Evolutionary conservation across 2,797 vertebrate genomes (phyloP).

Genomic region (Ispidina picta): DNA sequence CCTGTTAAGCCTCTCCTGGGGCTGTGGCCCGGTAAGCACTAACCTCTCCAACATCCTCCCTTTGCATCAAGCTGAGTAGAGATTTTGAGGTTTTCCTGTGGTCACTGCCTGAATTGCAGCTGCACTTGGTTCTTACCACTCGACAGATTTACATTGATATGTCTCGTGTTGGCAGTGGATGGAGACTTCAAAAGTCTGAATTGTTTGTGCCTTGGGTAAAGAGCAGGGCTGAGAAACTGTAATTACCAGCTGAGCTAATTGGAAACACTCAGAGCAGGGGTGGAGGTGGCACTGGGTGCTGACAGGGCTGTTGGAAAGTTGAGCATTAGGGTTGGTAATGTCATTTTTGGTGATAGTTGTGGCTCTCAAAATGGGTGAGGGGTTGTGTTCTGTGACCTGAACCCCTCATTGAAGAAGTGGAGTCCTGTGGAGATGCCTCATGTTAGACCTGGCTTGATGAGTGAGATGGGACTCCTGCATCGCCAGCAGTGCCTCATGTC

Average conservation of each 20-base stretch:
- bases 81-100: conserved; percentile 67
- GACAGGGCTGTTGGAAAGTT: neutral
- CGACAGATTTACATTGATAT: neutral
- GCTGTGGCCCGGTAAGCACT: neutral
- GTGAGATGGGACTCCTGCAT: neutral
- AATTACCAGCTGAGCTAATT: neutral
- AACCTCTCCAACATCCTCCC: neutral
- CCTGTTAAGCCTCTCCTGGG: rapidly evolving
- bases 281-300: neutral
- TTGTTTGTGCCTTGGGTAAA: neutral
- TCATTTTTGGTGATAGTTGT: neutral
- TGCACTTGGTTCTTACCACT: neutral
- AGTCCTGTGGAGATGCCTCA: neutral
- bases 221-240: neutral
- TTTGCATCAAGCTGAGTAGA: neutral
- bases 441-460: neutral
- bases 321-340: neutral
- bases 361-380: neutral
- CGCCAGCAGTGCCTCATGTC: neutral
- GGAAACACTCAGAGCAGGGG: neutral
- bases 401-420: neutral
- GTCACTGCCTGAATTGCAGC: conserved; percentile 30
- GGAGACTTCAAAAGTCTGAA: neutral
- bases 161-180: neutral
- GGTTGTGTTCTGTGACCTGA: neutral